phyloP scores from a whole-genome alignment of 2,113 vertebrate genomes.

The Seriola rivoliana region DNA sequence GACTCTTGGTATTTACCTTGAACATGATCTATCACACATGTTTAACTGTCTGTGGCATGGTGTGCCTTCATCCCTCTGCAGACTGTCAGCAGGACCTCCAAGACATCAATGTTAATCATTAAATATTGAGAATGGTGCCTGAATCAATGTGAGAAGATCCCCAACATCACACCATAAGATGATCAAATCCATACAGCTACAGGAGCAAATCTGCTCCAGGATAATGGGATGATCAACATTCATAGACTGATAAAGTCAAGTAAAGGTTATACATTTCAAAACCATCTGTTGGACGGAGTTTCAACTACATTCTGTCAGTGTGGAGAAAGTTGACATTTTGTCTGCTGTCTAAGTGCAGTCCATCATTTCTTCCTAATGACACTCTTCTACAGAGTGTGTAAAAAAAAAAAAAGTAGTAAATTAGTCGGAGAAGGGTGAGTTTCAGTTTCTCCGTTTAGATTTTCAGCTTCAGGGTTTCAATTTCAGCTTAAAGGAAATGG shows the following conservation, averaged over 20 bases:
- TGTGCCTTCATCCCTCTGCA: background rate
- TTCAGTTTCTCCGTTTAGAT: background rate
- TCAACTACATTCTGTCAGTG: background rate
- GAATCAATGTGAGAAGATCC: slow-evolving; percentile 28
- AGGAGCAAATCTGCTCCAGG: slow-evolving; percentile 21
- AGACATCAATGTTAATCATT: slow-evolving; percentile 37
- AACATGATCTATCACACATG: slow-evolving; percentile 34
- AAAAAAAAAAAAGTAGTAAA: background rate
- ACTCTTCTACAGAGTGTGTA: background rate
- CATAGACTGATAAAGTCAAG: slow-evolving; percentile 42
- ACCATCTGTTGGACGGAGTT: slow-evolving; percentile 29
- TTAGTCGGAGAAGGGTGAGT: background rate
- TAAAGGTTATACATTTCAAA: slow-evolving; percentile 53
- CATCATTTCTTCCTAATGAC: slow-evolving; percentile 22
- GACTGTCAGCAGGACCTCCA: slow-evolving; percentile 7
- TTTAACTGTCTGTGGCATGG: background rate
- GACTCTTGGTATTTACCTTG: slow-evolving; percentile 53
- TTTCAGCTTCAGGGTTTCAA: background rate
- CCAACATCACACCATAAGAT: background rate
- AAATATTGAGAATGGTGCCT: slow-evolving; percentile 23
- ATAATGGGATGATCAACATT: slow-evolving; percentile 45
- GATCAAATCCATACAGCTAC: slow-evolving; percentile 38
- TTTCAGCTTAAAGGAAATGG: slow-evolving; percentile 13
- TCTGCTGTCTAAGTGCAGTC: slow-evolving; percentile 19
- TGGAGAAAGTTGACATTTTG: slow-evolving; percentile 36